Evolutionary conservation across 2,113 vertebrate genomes (phyloP).

Genomic region (Phocoena sinus): DNA sequence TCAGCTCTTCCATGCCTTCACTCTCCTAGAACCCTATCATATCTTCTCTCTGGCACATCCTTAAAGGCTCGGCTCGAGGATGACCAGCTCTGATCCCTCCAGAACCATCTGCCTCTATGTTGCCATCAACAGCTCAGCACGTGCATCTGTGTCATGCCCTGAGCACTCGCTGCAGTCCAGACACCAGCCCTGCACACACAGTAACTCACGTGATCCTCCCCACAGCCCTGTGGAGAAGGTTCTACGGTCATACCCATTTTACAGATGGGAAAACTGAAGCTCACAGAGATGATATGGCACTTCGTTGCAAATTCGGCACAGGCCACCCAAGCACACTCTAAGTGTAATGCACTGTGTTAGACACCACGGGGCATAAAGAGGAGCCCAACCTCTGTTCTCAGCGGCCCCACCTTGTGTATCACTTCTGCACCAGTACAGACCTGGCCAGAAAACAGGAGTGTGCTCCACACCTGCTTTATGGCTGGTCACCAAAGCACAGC

Average conservation of each 20-base stretch:
- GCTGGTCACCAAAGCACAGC: background rate
- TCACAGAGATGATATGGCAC: background rate
- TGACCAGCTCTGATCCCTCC: background rate
- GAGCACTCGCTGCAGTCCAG: background rate
- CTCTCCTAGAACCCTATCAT: background rate
- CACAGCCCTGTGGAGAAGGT: background rate
- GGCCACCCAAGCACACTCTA: background rate
- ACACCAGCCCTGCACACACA: background rate
- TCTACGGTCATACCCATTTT: background rate
- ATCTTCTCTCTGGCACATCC: background rate
- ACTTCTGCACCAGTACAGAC: background rate
- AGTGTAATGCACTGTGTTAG: background rate
- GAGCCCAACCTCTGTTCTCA: background rate
- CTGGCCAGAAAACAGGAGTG: background rate
- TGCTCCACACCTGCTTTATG: background rate
- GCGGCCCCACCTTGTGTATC: background rate
- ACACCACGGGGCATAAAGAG: background rate
- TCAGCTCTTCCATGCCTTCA: background rate
- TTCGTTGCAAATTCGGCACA: background rate
- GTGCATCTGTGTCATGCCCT: rapidly evolving
- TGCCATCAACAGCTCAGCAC: background rate
- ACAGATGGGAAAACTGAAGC: background rate
- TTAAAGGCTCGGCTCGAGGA: background rate
- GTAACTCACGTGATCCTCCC: background rate
- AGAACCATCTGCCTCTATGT: background rate